These are phyloP conservation scores for Agelastica alni DNA, from an alignment of 2,888 invertebrate genomes.

Conservation along the genomic window DNA sequence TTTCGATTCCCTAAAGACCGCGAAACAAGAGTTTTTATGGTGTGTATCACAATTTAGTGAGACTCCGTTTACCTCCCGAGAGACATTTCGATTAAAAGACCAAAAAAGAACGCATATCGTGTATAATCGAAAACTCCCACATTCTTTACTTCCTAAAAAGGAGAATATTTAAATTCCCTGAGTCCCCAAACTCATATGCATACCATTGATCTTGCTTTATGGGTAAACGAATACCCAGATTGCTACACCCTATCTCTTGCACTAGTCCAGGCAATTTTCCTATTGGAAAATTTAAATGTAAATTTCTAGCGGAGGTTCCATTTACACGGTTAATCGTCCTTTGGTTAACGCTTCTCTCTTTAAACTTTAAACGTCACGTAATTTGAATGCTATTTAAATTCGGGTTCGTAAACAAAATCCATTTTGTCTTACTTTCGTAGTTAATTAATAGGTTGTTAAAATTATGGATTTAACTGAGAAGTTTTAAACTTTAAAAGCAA, in stretches of 20 bases:
- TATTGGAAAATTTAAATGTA: slow-evolving; percentile 45
- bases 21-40: slow-evolving; percentile 11
- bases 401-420: neutral
- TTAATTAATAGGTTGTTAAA: too few species aligned
- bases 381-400: slow-evolving; percentile 3
- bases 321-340: slow-evolving; percentile 35
- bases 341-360: slow-evolving; percentile 21
- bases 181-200: slow-evolving; percentile 47
- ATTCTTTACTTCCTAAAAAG: slow-evolving; percentile 28
- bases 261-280: slow-evolving; percentile 38
- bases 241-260: slow-evolving; percentile 34
- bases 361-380: neutral
- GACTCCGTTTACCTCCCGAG: slow-evolving; percentile 16
- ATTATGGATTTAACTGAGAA: too few species aligned
- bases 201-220: slow-evolving; percentile 50
- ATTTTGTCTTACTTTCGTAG: too few species aligned
- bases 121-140: slow-evolving; percentile 23
- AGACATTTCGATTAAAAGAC: slow-evolving; percentile 18
- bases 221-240: slow-evolving; percentile 47
- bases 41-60: slow-evolving; percentile 19
- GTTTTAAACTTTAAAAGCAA: too few species aligned
- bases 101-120: slow-evolving; percentile 21
- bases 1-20: slow-evolving; percentile 8
- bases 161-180: slow-evolving; percentile 38
- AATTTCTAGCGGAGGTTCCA: slow-evolving; percentile 35